These are phyloP conservation scores for Melanostoma scalare DNA, from an alignment of 2,888 invertebrate genomes.

Conservation along the genomic window DNA sequence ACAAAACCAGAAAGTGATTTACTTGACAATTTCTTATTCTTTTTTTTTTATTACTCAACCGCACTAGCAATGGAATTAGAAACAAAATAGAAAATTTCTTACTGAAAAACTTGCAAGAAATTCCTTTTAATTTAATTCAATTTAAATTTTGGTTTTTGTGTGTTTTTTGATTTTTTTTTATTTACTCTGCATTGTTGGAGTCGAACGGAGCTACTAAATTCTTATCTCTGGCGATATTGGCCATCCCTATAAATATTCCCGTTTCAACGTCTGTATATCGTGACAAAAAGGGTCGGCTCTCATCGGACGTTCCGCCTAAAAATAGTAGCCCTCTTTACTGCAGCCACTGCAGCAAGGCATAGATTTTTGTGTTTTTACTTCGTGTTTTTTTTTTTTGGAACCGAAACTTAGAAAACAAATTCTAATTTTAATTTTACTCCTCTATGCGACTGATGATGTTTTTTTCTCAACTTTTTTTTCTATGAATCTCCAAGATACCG, in stretches of 20 bases:
- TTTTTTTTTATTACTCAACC: neutral
- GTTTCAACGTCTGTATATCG: conserved; percentile 32
- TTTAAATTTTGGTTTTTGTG: conserved; percentile 1
- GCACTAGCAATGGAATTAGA: conserved; percentile 43
- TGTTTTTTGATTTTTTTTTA: conserved; percentile 12
- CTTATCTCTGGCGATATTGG: conserved; percentile 55
- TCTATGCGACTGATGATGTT: conserved; percentile 25
- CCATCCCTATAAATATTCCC: conserved; percentile 50
- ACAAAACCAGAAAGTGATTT: conserved; percentile 69
- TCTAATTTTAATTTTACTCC: conserved; percentile 61
- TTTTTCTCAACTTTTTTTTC: neutral
- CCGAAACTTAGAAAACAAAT: conserved; percentile 55
- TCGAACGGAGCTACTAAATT: conserved; percentile 66
- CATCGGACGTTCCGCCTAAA: conserved; percentile 53
- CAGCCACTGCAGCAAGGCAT: conserved; percentile 38
- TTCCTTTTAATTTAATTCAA: conserved; percentile 51
- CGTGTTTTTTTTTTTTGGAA: conserved; percentile 53
- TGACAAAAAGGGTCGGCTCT: conserved; percentile 69
- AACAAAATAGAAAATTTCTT: conserved; percentile 64
- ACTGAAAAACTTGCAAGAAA: conserved; percentile 67
- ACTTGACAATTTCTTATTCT: conserved; percentile 14
- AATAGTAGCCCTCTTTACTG: conserved; percentile 50
- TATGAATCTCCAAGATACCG: conserved; percentile 45
- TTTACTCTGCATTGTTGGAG: conserved; percentile 64
- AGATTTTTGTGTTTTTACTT: conserved; percentile 13